These are phyloP conservation scores for Caretta caretta DNA, from an alignment of 2,113 vertebrate genomes.

Conservation along the genomic window DNA sequence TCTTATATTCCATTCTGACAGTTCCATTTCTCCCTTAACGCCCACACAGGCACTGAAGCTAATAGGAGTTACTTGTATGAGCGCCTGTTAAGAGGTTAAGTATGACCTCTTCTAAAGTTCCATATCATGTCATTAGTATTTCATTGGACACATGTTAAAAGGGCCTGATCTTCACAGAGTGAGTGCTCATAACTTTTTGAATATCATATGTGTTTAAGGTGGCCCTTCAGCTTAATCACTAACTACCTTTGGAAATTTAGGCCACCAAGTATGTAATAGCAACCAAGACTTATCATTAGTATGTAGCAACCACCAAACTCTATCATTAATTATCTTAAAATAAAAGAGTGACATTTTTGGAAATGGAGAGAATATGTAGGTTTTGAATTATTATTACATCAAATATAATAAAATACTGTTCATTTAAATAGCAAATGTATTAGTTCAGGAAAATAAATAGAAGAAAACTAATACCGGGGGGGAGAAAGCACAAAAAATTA, in stretches of 20 bases:
- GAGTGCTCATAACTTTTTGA: neutral
- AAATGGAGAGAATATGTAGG: neutral
- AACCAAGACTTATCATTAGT: neutral
- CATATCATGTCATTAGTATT: neutral
- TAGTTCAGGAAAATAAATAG: neutral
- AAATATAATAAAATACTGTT: neutral
- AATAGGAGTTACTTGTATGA: neutral
- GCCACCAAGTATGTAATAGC: neutral
- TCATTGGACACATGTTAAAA: neutral
- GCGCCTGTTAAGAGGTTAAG: neutral
- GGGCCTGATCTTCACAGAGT: neutral
- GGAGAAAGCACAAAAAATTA: neutral
- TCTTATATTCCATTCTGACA: neutral
- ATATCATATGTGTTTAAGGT: neutral
- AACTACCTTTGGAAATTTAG: neutral
- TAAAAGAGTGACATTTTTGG: neutral
- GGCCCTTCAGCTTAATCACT: neutral
- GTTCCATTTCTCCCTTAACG: neutral
- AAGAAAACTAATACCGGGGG: neutral
- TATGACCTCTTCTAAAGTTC: neutral
- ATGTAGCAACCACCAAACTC: neutral
- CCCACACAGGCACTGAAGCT: neutral
- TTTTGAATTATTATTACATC: constrained; percentile 11
- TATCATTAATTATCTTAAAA: neutral
- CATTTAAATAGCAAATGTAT: neutral